Evolutionary conservation across 2,113 vertebrate species (phyloP), one percentile per base, ranked within the genome.

Genomic region (Eulemur rufifrons): DNA sequence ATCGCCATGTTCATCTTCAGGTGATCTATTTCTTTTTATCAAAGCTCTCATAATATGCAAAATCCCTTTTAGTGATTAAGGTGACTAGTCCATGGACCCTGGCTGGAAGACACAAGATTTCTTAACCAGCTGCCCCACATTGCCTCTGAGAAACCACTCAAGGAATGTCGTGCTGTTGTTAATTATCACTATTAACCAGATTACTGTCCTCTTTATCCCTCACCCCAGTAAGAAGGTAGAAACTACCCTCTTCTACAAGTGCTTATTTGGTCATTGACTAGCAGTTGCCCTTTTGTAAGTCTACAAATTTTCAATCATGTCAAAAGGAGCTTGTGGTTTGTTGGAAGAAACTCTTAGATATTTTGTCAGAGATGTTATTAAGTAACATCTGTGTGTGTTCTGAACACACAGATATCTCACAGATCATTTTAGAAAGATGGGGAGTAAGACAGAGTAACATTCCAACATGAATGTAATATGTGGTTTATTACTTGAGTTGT

Each of bases 401-500:
- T 80, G 37, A 85, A 64, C 42, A 17, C 14, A 6, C 1, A 11
- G 23, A 0, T 88, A 15, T 81, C 12, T 66, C n/a, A 89, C 1
- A 17, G 54, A 63, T 80, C 23, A 23, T 89, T 97, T 94, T 82
- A 71, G 74, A 89, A 93, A 87, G 68, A 78, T 52, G 13, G 12
- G 3, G 9, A n/a, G 25, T 21, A 21, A 81, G 47, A 50, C 52
- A 27, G 12, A 21, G 13, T 68, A 25, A 27, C 8, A 29, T 52
- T 45, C 18, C 54, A 56, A 27, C 18, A 5, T 12, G 34, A 93
- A 78, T 7, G 34, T 27, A 59, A 47, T 17, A 8, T 34, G 1
- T 34, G 14, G 25, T 42, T 42, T 96, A 96, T 94, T 91, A 82
- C 86, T 96, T 86, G 85, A 59, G 76, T 87, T 97, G 91, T 97